Conservation (phyloP, 2,797 vertebrate genomes). For the Amazona ochrocephala region DNA sequence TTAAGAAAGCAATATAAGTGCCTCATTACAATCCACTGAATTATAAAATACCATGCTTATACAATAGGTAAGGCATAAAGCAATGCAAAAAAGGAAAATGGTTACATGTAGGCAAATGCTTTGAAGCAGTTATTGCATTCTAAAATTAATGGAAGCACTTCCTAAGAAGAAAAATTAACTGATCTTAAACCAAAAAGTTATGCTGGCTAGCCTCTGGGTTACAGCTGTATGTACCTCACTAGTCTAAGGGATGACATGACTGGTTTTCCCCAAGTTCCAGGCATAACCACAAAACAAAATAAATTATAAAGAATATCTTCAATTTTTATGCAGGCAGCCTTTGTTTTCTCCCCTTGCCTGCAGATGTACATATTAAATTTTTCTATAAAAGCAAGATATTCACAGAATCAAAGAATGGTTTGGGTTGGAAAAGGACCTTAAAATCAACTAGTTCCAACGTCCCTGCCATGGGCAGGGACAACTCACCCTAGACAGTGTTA, state of each 20-base stretch:
- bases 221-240: not conserved
- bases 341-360: not conserved
- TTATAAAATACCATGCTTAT: not conserved
- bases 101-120: not conserved
- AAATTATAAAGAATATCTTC: not conserved
- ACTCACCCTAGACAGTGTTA: not conserved
- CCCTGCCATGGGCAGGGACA: not conserved
- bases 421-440: not conserved
- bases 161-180: not conserved
- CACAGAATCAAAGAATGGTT: not conserved
- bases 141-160: not conserved
- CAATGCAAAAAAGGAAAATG: not conserved
- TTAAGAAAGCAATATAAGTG: not conserved
- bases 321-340: not conserved
- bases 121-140: not conserved
- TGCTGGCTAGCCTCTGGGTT: not conserved
- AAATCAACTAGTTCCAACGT: not conserved
- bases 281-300: not conserved
- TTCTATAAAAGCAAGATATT: not conserved
- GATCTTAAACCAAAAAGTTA: not conserved
- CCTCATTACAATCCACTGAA: not conserved
- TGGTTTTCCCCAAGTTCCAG: not conserved
- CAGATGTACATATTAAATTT: not conserved
- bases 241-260: rapidly evolving
- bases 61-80: not conserved